Evolutionary conservation across 2,797 vertebrate genomes (phyloP), one percentile per base, ranked within the genome.

Genomic region (Trachops cirrhosus): DNA sequence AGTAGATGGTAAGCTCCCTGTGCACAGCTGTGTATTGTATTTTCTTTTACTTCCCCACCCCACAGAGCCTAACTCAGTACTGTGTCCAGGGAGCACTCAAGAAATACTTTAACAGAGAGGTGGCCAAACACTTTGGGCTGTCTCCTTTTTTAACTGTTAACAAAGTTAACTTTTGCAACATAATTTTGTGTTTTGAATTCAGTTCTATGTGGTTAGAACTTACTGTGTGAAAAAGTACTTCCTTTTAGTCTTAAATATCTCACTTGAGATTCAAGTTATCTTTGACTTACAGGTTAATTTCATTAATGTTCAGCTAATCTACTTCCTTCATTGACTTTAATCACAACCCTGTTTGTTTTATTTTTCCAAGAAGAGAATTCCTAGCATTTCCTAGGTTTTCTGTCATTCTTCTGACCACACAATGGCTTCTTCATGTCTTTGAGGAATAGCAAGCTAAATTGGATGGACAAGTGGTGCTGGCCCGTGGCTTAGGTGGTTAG

Each of bases 151-250:
- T 48, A 54, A 85, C 57, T 41, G 52, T 88, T 78, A 73, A 48
- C 84, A 85, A 74, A 82, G 54, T 86, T 79, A 88, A 64, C 10
- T 39, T 97, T 88, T 91, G 77, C 62, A 91, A 94, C 57, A 74
- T 67, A 68, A 77, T 73, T 71, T 21, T 24, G 57, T 57, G 59
- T 79, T 89, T 68, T 62, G 22, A 92, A 95, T 92, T 73, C 86
- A 93, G 34, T 79, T 86, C 77, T 82, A 26, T 34, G 62, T 11
- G 32, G 41, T 86, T 44, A 82, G 44, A 90, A 79, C 24, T 83
- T 75, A 14, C 57, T 59, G 15, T 79, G 75, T 73, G 41, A 75
- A 89, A 82, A 92, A 93, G 24, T 5, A 77, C 52, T 83, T 86
- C 44, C 71, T 86, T 86, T 94, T 52, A 54, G 19, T 79, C 64